Base-by-base conservation (phyloP, 2,113 vertebrate species). In the Bufo gargarizans region DNA sequence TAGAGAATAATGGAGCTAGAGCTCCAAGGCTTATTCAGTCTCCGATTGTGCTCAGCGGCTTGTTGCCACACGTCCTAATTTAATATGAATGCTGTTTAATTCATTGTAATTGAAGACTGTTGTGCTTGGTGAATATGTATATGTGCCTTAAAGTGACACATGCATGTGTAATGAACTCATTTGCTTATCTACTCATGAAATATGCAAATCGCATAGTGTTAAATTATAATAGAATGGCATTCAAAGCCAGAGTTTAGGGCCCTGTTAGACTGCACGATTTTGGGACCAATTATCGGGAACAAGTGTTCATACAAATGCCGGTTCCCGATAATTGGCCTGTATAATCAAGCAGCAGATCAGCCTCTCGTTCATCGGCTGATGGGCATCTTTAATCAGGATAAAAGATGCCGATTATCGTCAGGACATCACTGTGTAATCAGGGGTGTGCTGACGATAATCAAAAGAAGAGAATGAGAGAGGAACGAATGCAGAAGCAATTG, bases 1-100 rank as follows among this genome's bases (percentile, higher is more conserved):
- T 22, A 56, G 50, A 78, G 50, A 55, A 78, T 78, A 78, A 78
- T 78, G 77, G 77, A 33, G 5, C 49, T 47, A n/a, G 76, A 56
- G 50, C 50, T 56, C 12, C 20, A 22, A 78, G 77, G 77, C 50
- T 20, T 81, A 59, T 81, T 61, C 58, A 81, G 55, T 0, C 22
- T 80, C 3, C n/a, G 20, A n/a, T 1, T 61, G 50, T 56, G 20
- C 20, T 78, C 50, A 78, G 20, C 14, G 12, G 11, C 77, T 56
- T 55, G 7, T 78, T 9, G 22, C 22, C 58, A 22, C 5, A 43
- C 17, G n/a, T 17, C 20, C 55, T 80, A 16, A 80, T 58, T 80
- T 43, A 16, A 43, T 56, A 43, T 58, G 77, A 33, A 33, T 59
- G 55, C 72, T 43, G 22, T 17, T 59, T 20, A 8, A 13, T 58